Percentiles rank a stretch among this genome's conserved stretches.
Evolutionary conservation across 2,888 invertebrate species (phyloP).

Genomic region (Dryocosmus kuriphilus): DNA sequence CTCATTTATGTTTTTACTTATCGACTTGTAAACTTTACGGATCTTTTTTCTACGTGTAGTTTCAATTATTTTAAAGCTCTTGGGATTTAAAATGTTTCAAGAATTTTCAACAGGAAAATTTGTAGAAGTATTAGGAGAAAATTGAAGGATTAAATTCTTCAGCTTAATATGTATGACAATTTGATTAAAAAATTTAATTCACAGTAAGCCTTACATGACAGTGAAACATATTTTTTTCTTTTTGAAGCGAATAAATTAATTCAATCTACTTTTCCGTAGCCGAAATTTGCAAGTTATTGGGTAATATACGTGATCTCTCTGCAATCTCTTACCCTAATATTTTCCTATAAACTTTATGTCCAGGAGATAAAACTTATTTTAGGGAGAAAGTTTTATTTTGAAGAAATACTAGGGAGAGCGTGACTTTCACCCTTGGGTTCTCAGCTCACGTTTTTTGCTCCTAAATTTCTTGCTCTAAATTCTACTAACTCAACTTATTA

Average conservation of each 20-base stretch:
- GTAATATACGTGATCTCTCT: background rate
- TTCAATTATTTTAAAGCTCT: background rate
- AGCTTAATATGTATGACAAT: background rate
- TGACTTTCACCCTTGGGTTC: background rate
- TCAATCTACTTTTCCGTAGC: background rate
- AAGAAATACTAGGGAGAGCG: no score
- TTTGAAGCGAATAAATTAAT: background rate
- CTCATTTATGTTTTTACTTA: no score
- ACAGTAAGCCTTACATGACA: background rate
- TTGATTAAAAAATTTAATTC: background rate
- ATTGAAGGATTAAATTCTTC: background rate
- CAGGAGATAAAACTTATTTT: background rate
- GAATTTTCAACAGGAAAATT: background rate
- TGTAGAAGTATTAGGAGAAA: background rate
- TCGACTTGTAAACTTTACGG: no score
- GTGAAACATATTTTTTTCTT: background rate
- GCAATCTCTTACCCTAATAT: background rate
- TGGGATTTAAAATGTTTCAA: background rate
- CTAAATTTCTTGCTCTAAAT: background rate
- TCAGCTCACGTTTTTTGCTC: conserved; percentile 11
- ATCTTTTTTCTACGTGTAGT: no score
- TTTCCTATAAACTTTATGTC: background rate
- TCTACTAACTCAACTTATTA: no score
- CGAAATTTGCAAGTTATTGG: conserved; percentile 27
- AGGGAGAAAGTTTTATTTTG: background rate